These are phyloP conservation scores for Ips nitidus DNA, from an alignment of 1,140 invertebrate genomes.

Conservation along the genomic window DNA sequence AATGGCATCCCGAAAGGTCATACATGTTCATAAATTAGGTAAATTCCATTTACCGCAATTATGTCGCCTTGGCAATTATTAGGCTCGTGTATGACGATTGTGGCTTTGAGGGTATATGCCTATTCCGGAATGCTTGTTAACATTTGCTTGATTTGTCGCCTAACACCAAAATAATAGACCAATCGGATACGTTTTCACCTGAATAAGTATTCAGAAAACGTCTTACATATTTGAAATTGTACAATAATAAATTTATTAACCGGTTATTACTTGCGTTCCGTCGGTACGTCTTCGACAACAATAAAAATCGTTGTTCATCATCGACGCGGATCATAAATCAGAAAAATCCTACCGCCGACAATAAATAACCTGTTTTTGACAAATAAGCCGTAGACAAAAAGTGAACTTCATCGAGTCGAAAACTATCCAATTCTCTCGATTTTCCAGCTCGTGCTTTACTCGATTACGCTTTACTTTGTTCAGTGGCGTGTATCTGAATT, in stretches of 20 bases:
- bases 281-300: slow-evolving; percentile 3
- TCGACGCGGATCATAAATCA: slow-evolving; percentile 21
- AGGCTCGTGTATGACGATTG: slow-evolving; percentile 14
- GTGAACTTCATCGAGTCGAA: slow-evolving; percentile 31
- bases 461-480: slow-evolving; percentile 23
- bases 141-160: slow-evolving; percentile 16
- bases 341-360: slow-evolving; percentile 21
- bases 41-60: slow-evolving; percentile 15
- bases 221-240: background rate
- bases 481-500: slow-evolving; percentile 11
- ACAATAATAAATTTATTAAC: background rate
- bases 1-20: too few relatives aligned
- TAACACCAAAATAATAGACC: too few relatives aligned
- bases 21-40: slow-evolving; percentile 10
- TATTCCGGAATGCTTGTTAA: background rate
- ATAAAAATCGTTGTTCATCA: slow-evolving; percentile 27
- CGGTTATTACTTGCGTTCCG: background rate
- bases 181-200: background rate
- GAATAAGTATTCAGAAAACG: background rate
- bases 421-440: slow-evolving; percentile 30
- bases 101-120: background rate
- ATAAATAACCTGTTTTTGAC: slow-evolving; percentile 34
- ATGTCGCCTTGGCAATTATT: slow-evolving; percentile 8
- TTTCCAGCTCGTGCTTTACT: slow-evolving; percentile 24
- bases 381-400: slow-evolving; percentile 30